phyloP scores from a whole-genome alignment of 2,113 vertebrate species.

The Balaenoptera acutorostrata region DNA sequence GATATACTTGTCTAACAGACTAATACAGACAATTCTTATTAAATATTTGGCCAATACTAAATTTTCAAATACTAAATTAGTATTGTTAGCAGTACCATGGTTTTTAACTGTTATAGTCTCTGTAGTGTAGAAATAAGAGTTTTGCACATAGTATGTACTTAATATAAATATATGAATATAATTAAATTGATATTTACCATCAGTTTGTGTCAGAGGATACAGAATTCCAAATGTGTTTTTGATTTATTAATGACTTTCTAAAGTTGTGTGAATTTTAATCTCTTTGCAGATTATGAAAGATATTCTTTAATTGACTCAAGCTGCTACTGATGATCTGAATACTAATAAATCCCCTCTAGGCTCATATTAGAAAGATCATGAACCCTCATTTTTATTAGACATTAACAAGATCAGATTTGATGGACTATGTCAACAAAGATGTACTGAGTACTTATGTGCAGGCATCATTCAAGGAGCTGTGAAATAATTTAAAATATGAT shows the following conservation, averaged over 20 bases:
- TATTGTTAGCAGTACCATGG: not conserved
- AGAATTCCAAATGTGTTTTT: constrained; percentile 26
- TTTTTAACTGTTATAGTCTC: not conserved
- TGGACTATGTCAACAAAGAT: constrained; percentile 37
- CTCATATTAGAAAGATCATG: not conserved
- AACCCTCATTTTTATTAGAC: not conserved
- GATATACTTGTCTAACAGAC: not conserved
- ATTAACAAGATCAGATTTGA: constrained; percentile 15
- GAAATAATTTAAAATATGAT: constrained; percentile 1
- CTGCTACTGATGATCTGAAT: constrained; percentile 17
- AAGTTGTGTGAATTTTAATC: constrained; percentile 44
- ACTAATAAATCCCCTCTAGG: not conserved
- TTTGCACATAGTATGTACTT: not conserved
- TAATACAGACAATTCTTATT: not conserved
- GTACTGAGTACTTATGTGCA: not conserved
- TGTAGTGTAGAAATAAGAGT: not conserved
- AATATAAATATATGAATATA: not conserved
- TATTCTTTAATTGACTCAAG: constrained; percentile 50
- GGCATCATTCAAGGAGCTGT: not conserved
- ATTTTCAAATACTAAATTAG: not conserved
- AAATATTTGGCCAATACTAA: not conserved
- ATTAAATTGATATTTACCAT: constrained; percentile 19
- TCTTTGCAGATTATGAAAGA: constrained; percentile 42
- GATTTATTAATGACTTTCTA: constrained; percentile 47
- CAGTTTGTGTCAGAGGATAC: not conserved